These are phyloP conservation scores for Chydorus sphaericus DNA, from an alignment of 2,888 invertebrate genomes.

Conservation along the genomic window DNA sequence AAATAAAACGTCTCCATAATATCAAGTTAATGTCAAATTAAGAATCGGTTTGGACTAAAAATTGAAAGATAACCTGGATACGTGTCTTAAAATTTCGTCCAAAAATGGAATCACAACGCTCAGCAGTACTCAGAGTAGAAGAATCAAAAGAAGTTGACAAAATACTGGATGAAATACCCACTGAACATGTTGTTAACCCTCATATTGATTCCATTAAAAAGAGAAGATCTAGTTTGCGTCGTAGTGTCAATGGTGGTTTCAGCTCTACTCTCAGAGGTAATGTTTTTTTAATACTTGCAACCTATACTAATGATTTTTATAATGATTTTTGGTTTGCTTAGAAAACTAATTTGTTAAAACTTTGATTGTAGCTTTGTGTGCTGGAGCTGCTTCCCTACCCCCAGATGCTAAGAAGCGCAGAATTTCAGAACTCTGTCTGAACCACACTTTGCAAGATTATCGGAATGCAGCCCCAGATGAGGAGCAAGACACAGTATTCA, in stretches of 20 bases:
- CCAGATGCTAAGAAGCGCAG: background rate
- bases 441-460: background rate
- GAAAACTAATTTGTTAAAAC: too few species aligned
- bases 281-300: background rate
- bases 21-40: too few species aligned
- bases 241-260: background rate
- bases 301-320: background rate
- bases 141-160: background rate
- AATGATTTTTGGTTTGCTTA: too few species aligned
- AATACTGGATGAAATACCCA: background rate
- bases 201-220: background rate
- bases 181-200: background rate
- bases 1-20: too few species aligned
- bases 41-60: too few species aligned
- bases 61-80: too few species aligned
- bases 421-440: background rate
- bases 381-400: background rate
- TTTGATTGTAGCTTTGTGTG: background rate
- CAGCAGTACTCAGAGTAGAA: background rate
- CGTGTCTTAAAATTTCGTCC: too few species aligned
- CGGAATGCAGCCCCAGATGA: background rate
- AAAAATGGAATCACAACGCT: too few species aligned
- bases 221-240: background rate
- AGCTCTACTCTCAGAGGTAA: background rate
- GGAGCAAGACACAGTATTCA: background rate